Conservation (phyloP, 2,888 invertebrate species). For the Uropetala carovei region DNA sequence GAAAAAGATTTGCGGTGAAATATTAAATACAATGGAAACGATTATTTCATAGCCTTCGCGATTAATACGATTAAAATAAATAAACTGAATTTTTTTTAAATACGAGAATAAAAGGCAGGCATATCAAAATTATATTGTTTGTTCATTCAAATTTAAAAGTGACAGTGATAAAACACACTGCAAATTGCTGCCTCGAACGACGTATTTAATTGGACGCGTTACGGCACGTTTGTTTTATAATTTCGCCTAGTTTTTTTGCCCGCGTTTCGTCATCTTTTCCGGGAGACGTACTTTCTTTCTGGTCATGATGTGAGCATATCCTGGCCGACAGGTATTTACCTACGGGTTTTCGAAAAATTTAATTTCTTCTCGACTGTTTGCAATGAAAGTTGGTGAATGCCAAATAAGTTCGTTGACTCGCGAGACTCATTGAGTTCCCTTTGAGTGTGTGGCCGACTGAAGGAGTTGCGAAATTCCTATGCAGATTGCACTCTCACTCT, state of each 20-base stretch:
- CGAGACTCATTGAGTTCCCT: neutral
- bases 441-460: neutral
- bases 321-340: neutral
- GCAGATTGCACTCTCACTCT: neutral
- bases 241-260: neutral
- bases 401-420: conserved; percentile 33
- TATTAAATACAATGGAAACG: too few relatives aligned
- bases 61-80: too few relatives aligned
- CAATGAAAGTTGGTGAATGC: conserved; percentile 15
- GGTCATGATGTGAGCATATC: neutral
- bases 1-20: too few relatives aligned
- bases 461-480: neutral
- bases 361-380: neutral
- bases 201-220: too few relatives aligned
- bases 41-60: too few relatives aligned
- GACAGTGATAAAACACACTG: too few relatives aligned
- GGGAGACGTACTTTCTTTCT: neutral
- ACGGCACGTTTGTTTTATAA: neutral
- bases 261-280: neutral
- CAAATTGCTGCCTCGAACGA: too few relatives aligned
- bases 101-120: too few relatives aligned
- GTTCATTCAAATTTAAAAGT: too few relatives aligned
- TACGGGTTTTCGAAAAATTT: neutral
- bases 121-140: too few relatives aligned
- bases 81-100: too few relatives aligned